A percentile compares a stretch with the other conserved stretches of the same genome.
Conservation (phyloP, 1,140 invertebrate genomes). For the Neotoxoptera formosana region DNA sequence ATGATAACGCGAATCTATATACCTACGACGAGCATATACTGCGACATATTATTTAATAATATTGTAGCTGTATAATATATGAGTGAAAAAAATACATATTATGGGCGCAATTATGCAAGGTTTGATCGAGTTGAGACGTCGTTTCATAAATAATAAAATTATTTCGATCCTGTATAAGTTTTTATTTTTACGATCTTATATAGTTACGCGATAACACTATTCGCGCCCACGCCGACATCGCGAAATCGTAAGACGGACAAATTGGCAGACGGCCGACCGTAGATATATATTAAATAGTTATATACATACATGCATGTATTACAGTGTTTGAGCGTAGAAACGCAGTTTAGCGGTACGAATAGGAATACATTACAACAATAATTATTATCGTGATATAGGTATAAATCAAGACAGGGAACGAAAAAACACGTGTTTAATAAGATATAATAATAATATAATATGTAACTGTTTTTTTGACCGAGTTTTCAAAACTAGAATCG, state of each 20-base stretch:
- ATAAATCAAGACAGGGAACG: not conserved
- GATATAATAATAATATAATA: not conserved
- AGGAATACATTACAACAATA: not conserved
- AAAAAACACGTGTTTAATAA: conserved; percentile 9
- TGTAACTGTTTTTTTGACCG: conserved; percentile 42
- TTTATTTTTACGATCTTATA: not conserved
- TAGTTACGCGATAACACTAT: not conserved
- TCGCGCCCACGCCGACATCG: not conserved
- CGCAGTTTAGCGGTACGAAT: not conserved
- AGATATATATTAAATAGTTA: too few relatives aligned
- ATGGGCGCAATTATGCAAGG: not conserved
- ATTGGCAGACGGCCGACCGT: not conserved
- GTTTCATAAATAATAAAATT: not conserved
- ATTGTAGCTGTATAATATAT: not conserved
- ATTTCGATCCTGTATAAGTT: not conserved
- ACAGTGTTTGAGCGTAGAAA: not conserved
- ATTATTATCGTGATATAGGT: not conserved
- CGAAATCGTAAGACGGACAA: not conserved
- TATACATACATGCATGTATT: too few relatives aligned
- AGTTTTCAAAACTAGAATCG: conserved; percentile 10
- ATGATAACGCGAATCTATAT: not conserved
- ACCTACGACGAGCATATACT: not conserved
- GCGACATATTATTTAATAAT: not conserved
- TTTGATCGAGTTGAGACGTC: not conserved
- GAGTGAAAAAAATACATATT: too few relatives aligned